A percentile compares a stretch with the other conserved stretches of the same genome.
Conservation (phyloP, 2,797 vertebrate genomes). For the Acestrorhynchus altus region DNA sequence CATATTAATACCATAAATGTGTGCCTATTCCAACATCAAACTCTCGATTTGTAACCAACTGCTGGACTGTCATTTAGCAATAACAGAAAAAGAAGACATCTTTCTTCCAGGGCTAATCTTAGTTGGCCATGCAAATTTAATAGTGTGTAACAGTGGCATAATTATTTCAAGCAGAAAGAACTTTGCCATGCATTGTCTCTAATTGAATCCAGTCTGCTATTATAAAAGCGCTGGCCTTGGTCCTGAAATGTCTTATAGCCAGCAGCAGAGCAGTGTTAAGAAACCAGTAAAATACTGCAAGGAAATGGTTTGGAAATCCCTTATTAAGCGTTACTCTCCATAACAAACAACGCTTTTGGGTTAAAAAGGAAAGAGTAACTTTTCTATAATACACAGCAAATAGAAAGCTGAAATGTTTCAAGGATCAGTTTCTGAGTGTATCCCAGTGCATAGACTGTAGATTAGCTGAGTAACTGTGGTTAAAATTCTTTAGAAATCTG, state of each 20-base stretch:
- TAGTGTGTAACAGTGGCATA: not conserved
- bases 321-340: not conserved
- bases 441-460: not conserved
- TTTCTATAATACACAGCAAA: not conserved
- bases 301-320: not conserved
- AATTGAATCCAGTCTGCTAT: not conserved
- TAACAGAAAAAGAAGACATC: not conserved
- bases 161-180: slow-evolving; percentile 15
- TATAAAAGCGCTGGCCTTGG: not conserved
- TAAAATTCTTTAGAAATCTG: slow-evolving; percentile 19
- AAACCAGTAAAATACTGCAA: no score
- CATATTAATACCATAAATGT: not conserved
- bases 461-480: slow-evolving; percentile 17
- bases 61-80: not conserved
- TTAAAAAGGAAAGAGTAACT: not conserved
- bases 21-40: not conserved
- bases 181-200: not conserved
- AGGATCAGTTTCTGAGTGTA: not conserved
- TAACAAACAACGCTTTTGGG: not conserved
- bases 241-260: not conserved
- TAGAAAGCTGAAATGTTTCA: not conserved
- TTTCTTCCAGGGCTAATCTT: not conserved
- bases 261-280: no score
- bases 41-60: not conserved
- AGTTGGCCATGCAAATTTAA: not conserved